Conservation (phyloP, 1,140 invertebrate species). For the Pseudomyrmex sp. region DNA sequence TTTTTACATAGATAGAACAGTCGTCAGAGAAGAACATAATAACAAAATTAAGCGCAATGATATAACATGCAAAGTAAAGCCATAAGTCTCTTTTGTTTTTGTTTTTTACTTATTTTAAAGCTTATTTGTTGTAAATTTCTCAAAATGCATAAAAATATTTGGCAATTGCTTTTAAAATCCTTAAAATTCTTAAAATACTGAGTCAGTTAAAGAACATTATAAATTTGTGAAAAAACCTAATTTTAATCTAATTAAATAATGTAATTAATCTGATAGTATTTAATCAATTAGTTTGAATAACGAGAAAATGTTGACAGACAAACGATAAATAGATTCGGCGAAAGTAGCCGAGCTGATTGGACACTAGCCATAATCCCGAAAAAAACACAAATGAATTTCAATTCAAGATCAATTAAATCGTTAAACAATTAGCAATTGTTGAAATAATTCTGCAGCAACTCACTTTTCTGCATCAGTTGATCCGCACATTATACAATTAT, state of each 20-base stretch:
- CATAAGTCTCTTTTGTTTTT: background rate
- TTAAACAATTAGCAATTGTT: background rate
- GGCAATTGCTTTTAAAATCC: no score
- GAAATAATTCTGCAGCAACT: conserved; percentile 13
- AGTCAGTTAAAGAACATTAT: no score
- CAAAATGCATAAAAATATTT: no score
- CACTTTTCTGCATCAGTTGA: background rate
- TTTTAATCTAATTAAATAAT: background rate
- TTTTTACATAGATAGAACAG: conserved; percentile 34
- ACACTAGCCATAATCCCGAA: conserved; percentile 61
- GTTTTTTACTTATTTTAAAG: conserved; percentile 10
- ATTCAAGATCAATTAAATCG: no score
- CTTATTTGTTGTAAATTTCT: background rate
- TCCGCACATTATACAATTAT: conserved; percentile 64
- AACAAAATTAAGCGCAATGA: background rate
- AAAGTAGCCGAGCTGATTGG: conserved; percentile 62
- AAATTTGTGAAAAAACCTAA: no score
- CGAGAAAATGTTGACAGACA: background rate
- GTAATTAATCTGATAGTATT: background rate
- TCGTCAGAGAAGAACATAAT: background rate
- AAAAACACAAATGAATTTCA: conserved; percentile 13
- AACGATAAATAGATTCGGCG: conserved; percentile 36
- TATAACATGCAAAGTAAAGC: background rate
- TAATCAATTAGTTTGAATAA: background rate
- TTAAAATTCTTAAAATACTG: no score